Percentiles rank a stretch among this genome's conserved stretches.
Conservation (phyloP, 2,113 vertebrate species). For the Passer montanus region DNA sequence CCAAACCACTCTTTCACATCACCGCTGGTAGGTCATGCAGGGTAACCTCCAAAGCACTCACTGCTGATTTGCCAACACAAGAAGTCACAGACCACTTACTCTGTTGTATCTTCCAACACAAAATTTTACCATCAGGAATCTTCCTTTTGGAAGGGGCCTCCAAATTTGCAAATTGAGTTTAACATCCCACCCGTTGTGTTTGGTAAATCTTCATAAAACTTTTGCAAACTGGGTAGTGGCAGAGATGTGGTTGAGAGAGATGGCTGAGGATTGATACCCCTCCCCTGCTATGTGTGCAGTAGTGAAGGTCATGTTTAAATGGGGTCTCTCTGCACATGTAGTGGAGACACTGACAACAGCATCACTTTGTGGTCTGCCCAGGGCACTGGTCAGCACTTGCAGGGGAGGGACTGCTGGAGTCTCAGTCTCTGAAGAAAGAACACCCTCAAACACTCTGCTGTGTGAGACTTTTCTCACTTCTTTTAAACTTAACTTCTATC, state of each 20-base stretch:
- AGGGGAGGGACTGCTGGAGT: neutral
- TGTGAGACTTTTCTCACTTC: neutral
- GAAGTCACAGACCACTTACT: neutral
- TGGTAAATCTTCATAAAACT: neutral
- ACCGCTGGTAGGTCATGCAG: neutral
- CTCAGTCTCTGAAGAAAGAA: neutral
- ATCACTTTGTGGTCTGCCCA: neutral
- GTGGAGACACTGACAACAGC: neutral
- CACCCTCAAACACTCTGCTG: neutral
- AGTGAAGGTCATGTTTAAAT: neutral
- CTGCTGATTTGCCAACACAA: neutral
- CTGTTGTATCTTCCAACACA: neutral
- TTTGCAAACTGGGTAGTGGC: neutral
- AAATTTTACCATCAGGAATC: neutral
- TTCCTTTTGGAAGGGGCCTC: neutral
- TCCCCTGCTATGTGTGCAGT: neutral
- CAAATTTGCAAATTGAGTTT: neutral
- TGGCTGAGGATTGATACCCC: neutral
- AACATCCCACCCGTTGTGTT: fast-evolving
- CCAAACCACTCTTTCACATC: neutral
- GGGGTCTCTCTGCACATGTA: neutral
- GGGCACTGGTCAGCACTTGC: neutral
- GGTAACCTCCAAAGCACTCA: neutral
- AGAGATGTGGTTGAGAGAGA: neutral
- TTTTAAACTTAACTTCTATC: neutral